These are phyloP conservation scores for Cyanoderma ruficeps DNA, from an alignment of 2,113 vertebrate species.

Conservation along the genomic window DNA sequence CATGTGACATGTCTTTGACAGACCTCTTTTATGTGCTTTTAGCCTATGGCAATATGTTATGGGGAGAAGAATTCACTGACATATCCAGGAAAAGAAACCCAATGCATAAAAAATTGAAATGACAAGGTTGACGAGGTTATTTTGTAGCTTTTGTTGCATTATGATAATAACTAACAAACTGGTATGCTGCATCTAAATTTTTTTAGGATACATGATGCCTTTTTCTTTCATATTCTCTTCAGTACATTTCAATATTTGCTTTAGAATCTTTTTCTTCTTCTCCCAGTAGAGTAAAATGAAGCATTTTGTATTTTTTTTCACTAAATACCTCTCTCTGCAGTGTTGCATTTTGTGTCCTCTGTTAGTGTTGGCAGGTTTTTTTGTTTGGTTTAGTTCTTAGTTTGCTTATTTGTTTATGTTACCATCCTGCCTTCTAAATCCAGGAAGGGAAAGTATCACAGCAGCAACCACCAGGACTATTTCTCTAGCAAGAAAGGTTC, in stretches of 20 bases:
- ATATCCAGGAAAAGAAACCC: neutral
- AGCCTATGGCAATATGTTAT: slow-evolving; percentile 34
- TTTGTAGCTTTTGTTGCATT: slow-evolving; percentile 32
- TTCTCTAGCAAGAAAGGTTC: neutral
- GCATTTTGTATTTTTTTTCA: neutral
- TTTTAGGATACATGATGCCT: neutral
- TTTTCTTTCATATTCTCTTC: neutral
- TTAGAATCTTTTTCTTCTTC: neutral
- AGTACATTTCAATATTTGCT: neutral
- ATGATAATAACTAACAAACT: slow-evolving; percentile 18
- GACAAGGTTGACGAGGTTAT: slow-evolving; percentile 59
- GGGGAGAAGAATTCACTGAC: slow-evolving; percentile 27
- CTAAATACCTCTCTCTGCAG: neutral
- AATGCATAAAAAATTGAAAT: slow-evolving; percentile 27
- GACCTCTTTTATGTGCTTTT: slow-evolving; percentile 14
- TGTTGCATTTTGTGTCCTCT: neutral
- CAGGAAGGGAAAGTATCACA: neutral
- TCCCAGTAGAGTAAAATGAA: neutral
- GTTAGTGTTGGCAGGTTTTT: neutral
- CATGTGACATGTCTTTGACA: slow-evolving; percentile 15
- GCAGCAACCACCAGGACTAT: neutral
- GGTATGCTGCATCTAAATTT: neutral
- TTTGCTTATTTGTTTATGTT: neutral
- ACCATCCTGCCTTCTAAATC: neutral
- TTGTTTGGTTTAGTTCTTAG: neutral